Evolutionary conservation across 2,888 invertebrate genomes (phyloP).

Genomic region (Drosophila pegasa): DNA sequence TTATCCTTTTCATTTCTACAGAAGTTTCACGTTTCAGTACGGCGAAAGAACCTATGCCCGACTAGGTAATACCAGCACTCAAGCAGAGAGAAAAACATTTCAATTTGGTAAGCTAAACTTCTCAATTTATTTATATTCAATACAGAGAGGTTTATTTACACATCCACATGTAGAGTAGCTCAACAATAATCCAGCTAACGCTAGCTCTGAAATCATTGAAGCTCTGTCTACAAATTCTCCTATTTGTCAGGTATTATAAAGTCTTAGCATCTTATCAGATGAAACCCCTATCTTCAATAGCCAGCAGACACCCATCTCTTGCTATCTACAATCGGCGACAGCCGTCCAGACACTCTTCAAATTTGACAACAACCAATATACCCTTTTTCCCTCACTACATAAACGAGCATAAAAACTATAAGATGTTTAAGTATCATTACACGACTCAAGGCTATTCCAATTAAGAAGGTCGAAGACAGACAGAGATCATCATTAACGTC

Average conservation of each 20-base stretch:
- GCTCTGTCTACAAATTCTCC: no score
- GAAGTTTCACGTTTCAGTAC: not conserved
- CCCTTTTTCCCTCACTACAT: not conserved
- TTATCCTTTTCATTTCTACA: not conserved
- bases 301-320: not conserved
- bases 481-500: conserved; percentile 26
- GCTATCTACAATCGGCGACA: no score
- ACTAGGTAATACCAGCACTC: not conserved
- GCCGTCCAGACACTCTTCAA: no score
- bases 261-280: not conserved
- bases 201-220: no score
- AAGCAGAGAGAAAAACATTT: not conserved
- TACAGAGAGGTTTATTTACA: no score
- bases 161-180: not conserved
- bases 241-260: no score
- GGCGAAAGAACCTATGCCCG: not conserved
- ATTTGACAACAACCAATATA: not conserved
- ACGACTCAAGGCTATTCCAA: conserved; percentile 20
- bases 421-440: conserved; percentile 7
- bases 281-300: not conserved
- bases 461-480: conserved; percentile 9
- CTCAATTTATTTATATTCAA: no score
- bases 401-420: not conserved
- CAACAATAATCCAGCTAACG: no score
- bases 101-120: not conserved